Conservation (phyloP, 2,113 vertebrate species). For the Passer montanus region DNA sequence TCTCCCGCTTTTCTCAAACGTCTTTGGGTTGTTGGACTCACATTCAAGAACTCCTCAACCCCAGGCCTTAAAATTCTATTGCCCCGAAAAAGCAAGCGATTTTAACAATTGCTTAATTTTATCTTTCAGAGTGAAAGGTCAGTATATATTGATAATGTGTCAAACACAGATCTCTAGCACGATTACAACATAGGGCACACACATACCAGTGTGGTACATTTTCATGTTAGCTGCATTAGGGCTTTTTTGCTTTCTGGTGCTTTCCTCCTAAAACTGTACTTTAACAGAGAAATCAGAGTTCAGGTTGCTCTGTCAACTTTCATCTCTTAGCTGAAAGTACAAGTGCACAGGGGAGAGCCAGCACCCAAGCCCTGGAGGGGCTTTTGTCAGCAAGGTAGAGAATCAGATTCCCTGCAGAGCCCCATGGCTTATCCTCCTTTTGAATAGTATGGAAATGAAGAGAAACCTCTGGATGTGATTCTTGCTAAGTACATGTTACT, state of each 20-base stretch:
- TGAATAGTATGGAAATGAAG: not conserved
- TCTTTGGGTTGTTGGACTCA: not conserved
- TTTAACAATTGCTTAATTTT: not conserved
- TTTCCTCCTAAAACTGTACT: not conserved
- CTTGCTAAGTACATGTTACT: not conserved
- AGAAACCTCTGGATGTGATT: not conserved
- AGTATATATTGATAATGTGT: not conserved
- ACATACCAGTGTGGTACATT: not conserved
- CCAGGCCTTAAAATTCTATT: not conserved
- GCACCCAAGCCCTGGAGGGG: not conserved
- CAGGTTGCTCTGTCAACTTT: not conserved
- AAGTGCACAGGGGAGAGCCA: rapidly evolving
- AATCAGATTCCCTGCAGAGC: not conserved
- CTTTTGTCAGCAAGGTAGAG: not conserved
- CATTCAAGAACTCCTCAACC: not conserved
- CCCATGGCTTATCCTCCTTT: not conserved
- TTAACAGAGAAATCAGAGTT: not conserved
- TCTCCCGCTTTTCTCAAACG: not conserved
- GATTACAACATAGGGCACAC: rapidly evolving
- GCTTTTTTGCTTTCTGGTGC: not conserved
- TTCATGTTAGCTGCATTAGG: not conserved
- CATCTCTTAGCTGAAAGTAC: not conserved
- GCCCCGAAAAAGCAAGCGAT: not conserved
- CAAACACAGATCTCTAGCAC: not conserved
- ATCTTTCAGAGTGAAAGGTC: not conserved